phyloP scores from a whole-genome alignment of 2,797 vertebrate genomes.

The Trichosurus vulpecula region DNA sequence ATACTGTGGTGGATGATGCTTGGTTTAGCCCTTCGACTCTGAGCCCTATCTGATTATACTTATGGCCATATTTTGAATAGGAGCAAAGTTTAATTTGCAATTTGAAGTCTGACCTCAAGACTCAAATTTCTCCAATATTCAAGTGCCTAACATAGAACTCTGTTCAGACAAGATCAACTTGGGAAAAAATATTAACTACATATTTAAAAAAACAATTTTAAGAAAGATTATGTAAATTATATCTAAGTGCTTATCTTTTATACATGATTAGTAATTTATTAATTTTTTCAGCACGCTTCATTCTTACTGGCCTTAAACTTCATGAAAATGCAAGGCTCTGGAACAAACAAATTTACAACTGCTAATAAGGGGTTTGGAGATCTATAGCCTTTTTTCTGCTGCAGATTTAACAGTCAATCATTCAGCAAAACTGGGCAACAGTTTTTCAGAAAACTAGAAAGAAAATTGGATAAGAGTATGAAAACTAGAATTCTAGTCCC shows the following conservation, averaged over 20 bases:
- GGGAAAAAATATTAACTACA: conserved; percentile 66
- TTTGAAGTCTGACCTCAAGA: conserved; percentile 70
- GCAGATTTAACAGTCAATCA: conserved; percentile 62
- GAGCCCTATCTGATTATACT: conserved; percentile 54
- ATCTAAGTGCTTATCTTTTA: conserved; percentile 74
- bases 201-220: conserved; percentile 71
- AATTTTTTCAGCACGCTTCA: conserved; percentile 60
- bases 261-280: conserved; percentile 62
- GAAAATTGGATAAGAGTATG: background rate
- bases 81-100: conserved; percentile 71
- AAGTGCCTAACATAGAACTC: conserved; percentile 48
- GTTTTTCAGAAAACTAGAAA: conserved; percentile 29
- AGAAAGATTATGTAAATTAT: conserved; percentile 66
- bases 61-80: conserved; percentile 56
- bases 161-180: conserved; percentile 70
- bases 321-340: conserved; percentile 76
- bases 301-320: conserved; percentile 76
- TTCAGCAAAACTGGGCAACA: conserved; percentile 54
- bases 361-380: conserved; percentile 75
- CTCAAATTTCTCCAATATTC: conserved; percentile 72
- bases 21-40: background rate
- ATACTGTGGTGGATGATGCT: background rate
- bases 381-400: conserved; percentile 65
- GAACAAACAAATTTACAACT: conserved; percentile 78
- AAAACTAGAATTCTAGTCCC: background rate